Base-by-base conservation (phyloP, 30 jellyfish, hydroid and myxozoan species). In the Chrysaora quinquecirrha region DNA sequence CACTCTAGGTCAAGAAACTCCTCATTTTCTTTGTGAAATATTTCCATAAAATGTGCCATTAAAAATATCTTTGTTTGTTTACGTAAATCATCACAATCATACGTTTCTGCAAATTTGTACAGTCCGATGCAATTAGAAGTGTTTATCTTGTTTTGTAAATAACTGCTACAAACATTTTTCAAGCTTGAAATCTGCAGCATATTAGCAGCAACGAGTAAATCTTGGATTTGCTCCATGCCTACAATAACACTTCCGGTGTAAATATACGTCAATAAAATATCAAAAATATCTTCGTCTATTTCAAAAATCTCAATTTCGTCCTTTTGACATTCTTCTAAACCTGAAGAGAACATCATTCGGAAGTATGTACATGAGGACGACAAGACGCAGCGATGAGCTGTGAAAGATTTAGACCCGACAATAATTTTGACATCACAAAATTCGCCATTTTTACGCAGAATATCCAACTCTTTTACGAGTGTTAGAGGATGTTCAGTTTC, bases 241-340 rank as follows among this genome's bases (percentile, higher is more conserved):
- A 82, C 92, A 0, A 70, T 54, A n/a, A 82, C 85, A 68, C 49
- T 71, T 32, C 92, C 92, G 2, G 92, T 82, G 80, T 82, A 82
- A 56, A 82, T 82, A 35, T 48, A 82, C 21, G 73, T 60, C n/a
- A 82, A 34, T 25, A 82, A 14, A 0, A 82, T 68, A 38, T 82
- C 92, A 82, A 82, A 82, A 22, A 82, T 69, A 7, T 68, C 58
- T 38, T 69, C 92, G 21, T 76, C 62, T 24, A 82, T 58, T 25
- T 82, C 92, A 70, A 64, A 82, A 24, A 82, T 82, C 64, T 82
- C 80, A 25, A 82, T 82, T 29, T 82, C 92, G 50, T 69, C 71
- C 25, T 82, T 82, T 4, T 30, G 52, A 0, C 85, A 68, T 35
- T 82, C 92, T 34, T 34, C 54, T 62, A 82, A 31, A 24, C 92